Base-by-base conservation (phyloP, 2,888 invertebrate genomes). In the Drosophila melanosoma region DNA sequence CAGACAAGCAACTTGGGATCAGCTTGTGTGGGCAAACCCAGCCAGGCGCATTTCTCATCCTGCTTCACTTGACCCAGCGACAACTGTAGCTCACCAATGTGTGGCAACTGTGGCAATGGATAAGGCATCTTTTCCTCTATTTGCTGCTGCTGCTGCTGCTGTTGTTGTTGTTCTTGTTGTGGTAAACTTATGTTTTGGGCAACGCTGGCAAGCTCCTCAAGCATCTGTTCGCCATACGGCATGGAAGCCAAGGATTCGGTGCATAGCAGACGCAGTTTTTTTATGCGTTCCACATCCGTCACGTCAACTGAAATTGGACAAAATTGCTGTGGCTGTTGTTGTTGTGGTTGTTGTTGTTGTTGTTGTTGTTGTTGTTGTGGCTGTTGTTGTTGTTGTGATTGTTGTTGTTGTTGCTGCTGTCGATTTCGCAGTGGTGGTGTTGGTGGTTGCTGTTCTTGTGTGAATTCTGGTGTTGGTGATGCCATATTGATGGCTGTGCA, bases 191-290 rank as follows among this genome's bases (percentile, higher is more conserved):
- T 92, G 57, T 88, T 94, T 89, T 94, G 93, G 12, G 96, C 95
- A 15, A 96, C 95, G 45, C 94, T 94, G 35, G 96, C 96, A 49
- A 96, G 90, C 91, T 96, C 96, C 92, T 95, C 95, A 71, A 96
- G 92, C 77, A 97, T 94, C 87, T 95, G 95, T 29, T 94, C 93
- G 57, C 97, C 97, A 90, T 94, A 96, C 5, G 96, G 96, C 90
- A 96, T 94, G 8, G 95, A 94, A 23, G 95, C 93, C 12, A 97
- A 94, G 77, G 94, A 95, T 81, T 94, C 94, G 45, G 96, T 94
- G 91, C 96, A 96, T 40, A 96, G 92, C 81, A 96, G 95, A 82
- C 95, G 94, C 64, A 97, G 92, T 36, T 94, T 93, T 57, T 93
- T 93, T 0, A 95, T 95, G 70, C 93, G 77, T 23, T 81, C 73